A percentile compares a stretch with the other conserved stretches of the same genome.
These are phyloP conservation scores for Cordilura impudica DNA, from an alignment of 2,888 invertebrate species.

Conservation along the genomic window DNA sequence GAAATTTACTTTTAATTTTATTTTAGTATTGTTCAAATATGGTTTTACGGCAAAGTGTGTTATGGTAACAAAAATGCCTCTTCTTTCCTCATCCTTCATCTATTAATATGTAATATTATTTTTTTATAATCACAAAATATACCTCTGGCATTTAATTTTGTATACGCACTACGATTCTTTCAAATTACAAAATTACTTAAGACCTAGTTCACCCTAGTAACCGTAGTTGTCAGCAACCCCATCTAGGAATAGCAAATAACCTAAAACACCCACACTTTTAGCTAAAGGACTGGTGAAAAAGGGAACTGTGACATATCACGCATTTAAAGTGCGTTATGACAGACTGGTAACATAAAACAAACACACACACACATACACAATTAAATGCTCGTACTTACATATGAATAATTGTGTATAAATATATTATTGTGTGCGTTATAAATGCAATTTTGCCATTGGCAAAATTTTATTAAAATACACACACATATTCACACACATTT, in stretches of 20 bases:
- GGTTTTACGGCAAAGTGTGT: too few species aligned
- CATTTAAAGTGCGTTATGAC: slow-evolving; percentile 49
- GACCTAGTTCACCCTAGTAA: slow-evolving; percentile 57
- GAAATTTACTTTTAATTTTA: too few species aligned
- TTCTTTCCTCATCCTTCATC: not conserved
- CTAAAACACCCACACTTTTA: slow-evolving; percentile 25
- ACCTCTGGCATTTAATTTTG: slow-evolving; percentile 62
- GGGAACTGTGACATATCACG: slow-evolving; percentile 46
- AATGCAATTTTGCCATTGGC: slow-evolving; percentile 65
- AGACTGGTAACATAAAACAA: slow-evolving; percentile 12
- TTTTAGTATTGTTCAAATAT: too few species aligned
- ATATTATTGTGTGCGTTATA: slow-evolving; percentile 16
- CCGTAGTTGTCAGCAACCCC: slow-evolving; percentile 52
- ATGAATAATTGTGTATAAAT: not conserved
- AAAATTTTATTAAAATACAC: slow-evolving; percentile 64
- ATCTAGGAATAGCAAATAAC: slow-evolving; percentile 5
- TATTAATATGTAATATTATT: not conserved
- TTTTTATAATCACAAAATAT: slow-evolving; percentile 51
- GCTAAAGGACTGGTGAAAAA: not conserved
- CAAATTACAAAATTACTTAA: slow-evolving; percentile 15
- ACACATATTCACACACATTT: slow-evolving; percentile 21
- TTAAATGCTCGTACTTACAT: not conserved
- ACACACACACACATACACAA: slow-evolving; percentile 4
- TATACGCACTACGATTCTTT: slow-evolving; percentile 36
- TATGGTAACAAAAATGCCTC: not conserved